Conservation (phyloP, 1,140 invertebrate species). For the Zaprionus nigranus region DNA sequence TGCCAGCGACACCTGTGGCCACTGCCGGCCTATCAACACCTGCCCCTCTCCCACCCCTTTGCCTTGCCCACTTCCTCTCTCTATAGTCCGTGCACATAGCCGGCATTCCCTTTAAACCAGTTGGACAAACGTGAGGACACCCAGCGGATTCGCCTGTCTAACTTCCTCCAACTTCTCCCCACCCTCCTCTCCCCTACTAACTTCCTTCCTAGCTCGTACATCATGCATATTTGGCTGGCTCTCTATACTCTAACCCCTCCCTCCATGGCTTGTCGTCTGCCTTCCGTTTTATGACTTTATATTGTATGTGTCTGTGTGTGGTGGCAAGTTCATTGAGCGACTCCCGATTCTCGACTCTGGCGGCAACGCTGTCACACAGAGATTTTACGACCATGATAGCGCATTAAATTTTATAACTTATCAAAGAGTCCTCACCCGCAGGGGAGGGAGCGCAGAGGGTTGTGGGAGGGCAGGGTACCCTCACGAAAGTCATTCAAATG, state of each 20-base stretch:
- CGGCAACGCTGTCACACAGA: constrained; percentile 51
- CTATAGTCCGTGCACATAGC: neutral
- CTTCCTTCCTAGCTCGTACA: constrained; percentile 32
- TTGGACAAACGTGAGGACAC: neutral
- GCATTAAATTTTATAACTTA: constrained; percentile 80
- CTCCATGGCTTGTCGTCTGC: neutral
- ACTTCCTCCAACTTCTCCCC: neutral
- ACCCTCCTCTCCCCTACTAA: neutral
- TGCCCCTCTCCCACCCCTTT: neutral
- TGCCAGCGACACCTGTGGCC: constrained; percentile 59
- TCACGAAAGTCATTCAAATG: constrained; percentile 65
- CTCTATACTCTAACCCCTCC: constrained; percentile 18
- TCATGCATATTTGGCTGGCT: constrained; percentile 59
- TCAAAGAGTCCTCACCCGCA: constrained; percentile 59
- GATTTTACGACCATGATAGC: constrained; percentile 72
- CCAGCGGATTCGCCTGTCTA: neutral
- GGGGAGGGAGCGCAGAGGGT: too few relatives aligned
- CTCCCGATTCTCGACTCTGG: constrained; percentile 20
- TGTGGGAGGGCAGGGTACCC: neutral
- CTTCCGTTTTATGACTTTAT: constrained; percentile 7
- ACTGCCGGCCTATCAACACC: constrained; percentile 43
- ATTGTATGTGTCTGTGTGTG: neutral
- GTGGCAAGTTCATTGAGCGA: constrained; percentile 4
- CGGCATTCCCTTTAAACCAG: constrained; percentile 1
- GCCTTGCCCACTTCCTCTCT: neutral